These are phyloP conservation scores for Odontamblyopus rebecca DNA, from an alignment of 2,797 vertebrate genomes.

Conservation along the genomic window DNA sequence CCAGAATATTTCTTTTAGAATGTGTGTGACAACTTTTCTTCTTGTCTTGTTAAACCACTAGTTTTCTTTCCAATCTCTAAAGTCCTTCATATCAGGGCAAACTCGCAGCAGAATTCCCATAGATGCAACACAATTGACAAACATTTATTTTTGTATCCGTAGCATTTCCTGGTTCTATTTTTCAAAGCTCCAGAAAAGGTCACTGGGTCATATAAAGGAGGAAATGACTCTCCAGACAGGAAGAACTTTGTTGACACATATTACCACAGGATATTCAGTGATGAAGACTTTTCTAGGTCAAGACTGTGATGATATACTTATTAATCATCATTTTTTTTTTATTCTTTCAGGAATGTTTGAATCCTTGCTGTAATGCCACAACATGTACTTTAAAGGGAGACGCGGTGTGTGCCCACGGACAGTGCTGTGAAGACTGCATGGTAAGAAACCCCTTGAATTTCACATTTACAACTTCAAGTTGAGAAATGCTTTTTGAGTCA, in stretches of 20 bases:
- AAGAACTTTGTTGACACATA: slow-evolving; percentile 40
- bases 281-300: neutral
- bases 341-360: slow-evolving; percentile 86
- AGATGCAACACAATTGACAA: neutral
- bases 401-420: slow-evolving; percentile 91
- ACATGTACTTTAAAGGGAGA: slow-evolving; percentile 87
- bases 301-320: slow-evolving; percentile 30
- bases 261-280: no score
- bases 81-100: neutral
- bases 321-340: slow-evolving; percentile 32
- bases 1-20: neutral
- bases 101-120: slow-evolving; percentile 44
- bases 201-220: slow-evolving; percentile 31
- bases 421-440: slow-evolving; percentile 92
- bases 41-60: neutral
- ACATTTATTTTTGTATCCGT: slow-evolving; percentile 5
- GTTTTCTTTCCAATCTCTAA: neutral
- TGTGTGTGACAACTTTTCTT: neutral
- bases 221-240: slow-evolving; percentile 41
- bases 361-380: slow-evolving; percentile 92
- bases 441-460: slow-evolving; percentile 64
- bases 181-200: slow-evolving; percentile 30
- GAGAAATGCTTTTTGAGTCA: slow-evolving; percentile 27
- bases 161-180: slow-evolving; percentile 17
- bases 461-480: slow-evolving; percentile 17